A percentile compares a stretch with the other conserved stretches of the same genome.
These are phyloP conservation scores for Formica exsecta DNA, from an alignment of 1,140 invertebrate genomes.

Conservation along the genomic window DNA sequence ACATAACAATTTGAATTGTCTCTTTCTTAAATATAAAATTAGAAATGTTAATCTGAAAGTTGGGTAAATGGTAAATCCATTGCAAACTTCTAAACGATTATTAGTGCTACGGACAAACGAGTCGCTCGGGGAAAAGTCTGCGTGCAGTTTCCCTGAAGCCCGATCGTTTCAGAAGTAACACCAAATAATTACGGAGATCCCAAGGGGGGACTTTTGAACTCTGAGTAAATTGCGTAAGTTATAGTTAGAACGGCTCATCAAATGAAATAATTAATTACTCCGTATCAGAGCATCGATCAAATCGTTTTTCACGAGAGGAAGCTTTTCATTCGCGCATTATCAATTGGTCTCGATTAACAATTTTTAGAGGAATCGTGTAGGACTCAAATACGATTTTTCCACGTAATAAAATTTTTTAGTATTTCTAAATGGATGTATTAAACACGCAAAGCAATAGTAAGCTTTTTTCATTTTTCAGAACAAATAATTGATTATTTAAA, in stretches of 20 bases:
- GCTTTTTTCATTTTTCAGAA: not conserved
- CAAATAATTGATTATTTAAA: not conserved
- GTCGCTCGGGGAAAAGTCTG: constrained; percentile 4
- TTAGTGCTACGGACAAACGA: constrained; percentile 9
- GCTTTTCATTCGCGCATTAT: not conserved
- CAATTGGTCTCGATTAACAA: not conserved
- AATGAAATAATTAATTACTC: constrained; percentile 40
- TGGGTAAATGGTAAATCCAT: not conserved
- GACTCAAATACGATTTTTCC: not conserved
- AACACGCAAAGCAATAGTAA: not conserved
- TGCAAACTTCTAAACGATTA: constrained; percentile 44
- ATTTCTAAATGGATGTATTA: not conserved
- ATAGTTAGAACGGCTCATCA: not conserved
- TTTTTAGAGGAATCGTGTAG: not conserved
- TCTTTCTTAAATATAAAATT: not conserved
- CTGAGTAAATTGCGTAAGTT: constrained; percentile 48
- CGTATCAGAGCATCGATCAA: not conserved
- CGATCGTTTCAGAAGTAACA: constrained; percentile 16
- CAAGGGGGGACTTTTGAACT: constrained; percentile 26
- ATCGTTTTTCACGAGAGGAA: not conserved
- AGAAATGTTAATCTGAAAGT: not conserved
- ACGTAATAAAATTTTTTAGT: constrained; percentile 9
- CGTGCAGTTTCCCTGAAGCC: not conserved
- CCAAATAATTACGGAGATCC: constrained; percentile 49
- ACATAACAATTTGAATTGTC: too few species aligned